Percentiles rank a stretch among this genome's conserved stretches.
Conservation (phyloP, 2,113 vertebrate genomes). For the Macquaria australasica region DNA sequence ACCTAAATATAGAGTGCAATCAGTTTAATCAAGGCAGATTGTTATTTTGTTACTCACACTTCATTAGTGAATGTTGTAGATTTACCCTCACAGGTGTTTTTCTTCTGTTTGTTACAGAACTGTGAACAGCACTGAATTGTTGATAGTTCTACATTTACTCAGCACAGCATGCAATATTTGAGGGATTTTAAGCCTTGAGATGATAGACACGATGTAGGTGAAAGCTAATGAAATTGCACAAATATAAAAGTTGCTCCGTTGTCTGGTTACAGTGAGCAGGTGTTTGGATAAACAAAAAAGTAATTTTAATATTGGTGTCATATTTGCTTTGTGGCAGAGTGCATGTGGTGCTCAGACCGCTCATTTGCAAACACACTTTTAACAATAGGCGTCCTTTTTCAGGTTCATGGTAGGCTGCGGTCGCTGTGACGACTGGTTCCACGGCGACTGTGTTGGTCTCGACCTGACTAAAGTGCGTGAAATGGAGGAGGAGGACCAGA, state of each 20-base stretch:
- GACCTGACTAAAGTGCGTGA: constrained; percentile 94
- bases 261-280: background rate
- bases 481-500: constrained; percentile 97
- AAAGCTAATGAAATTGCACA: background rate
- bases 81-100: background rate
- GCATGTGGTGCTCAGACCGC: background rate
- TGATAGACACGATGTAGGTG: background rate
- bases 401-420: constrained; percentile 99
- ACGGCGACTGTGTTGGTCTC: constrained; percentile 96
- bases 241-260: background rate
- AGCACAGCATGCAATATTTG: background rate
- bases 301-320: background rate
- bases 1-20: background rate
- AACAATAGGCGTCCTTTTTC: background rate
- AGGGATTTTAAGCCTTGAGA: background rate
- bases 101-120: background rate
- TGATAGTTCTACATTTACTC: background rate
- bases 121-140: background rate
- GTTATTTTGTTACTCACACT: background rate
- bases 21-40: background rate
- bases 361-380: background rate
- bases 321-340: background rate
- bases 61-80: background rate
- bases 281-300: background rate
- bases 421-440: constrained; percentile 98